A percentile compares a stretch with the other conserved stretches of the same genome.
phyloP scores from a whole-genome alignment of 2,888 invertebrate species.

The Drosophila basisetae region DNA sequence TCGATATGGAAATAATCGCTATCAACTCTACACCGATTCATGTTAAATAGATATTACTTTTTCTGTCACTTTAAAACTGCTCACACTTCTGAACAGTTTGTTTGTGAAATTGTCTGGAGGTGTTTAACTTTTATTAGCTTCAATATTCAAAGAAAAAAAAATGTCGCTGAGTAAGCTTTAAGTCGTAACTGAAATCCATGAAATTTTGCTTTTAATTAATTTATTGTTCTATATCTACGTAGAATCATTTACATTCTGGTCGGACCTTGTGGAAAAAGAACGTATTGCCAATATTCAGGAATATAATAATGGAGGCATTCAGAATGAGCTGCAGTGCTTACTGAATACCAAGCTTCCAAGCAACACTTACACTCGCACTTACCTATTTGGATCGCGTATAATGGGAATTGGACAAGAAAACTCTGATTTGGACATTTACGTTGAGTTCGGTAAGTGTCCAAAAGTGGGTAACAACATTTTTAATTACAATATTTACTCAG shows the following conservation, averaged over 20 bases:
- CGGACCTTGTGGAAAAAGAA: constrained; percentile 1
- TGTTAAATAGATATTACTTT: background rate
- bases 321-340: background rate
- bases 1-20: background rate
- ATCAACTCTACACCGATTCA: background rate
- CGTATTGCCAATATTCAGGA: background rate
- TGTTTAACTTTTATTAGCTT: background rate
- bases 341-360: background rate
- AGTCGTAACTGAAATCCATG: background rate
- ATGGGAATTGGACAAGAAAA: constrained; percentile 20
- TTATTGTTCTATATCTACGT: background rate
- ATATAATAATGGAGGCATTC: background rate
- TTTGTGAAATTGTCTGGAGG: background rate
- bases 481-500: constrained; percentile 7
- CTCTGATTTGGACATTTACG: constrained; percentile 33
- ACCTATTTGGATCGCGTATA: constrained; percentile 33
- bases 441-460: constrained; percentile 18
- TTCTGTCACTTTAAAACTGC: background rate
- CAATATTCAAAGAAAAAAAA: background rate
- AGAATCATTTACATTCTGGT: constrained; percentile 18
- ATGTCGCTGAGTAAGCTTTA: constrained; percentile 27
- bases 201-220: background rate
- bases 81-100: background rate
- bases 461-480: background rate
- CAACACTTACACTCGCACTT: background rate